Base-by-base conservation (phyloP, 2,797 vertebrate genomes). In the Clarias platycephalus region DNA sequence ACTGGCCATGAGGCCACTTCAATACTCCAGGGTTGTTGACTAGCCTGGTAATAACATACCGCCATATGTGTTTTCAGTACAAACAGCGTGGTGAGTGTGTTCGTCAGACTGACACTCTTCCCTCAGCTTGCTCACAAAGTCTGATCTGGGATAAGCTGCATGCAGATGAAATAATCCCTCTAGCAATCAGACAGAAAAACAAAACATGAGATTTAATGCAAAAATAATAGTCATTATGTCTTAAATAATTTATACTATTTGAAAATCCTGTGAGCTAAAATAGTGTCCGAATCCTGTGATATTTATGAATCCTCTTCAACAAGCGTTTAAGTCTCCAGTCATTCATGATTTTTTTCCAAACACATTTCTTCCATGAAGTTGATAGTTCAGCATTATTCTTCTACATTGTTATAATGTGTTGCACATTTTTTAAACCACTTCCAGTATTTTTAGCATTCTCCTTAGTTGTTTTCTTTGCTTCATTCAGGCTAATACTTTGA, bases 11-110 rank as follows among this genome's bases (percentile, higher is more conserved):
- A 88, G 92, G 91, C 82, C 77, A 83, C 89, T 91, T 70, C 81
- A 70, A 68, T 53, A 70, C 49, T 76, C 44, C 77, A 64, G 68
- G 68, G 66, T 77, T 83, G 70, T 53, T 55, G 66, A 83, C n/a
- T 79, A 67, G 31, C 31, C 75, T 49, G 53, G 89, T 89, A 93
- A 92, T 89, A 89, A 93, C 92, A 92, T 89, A 89, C 87, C 90
- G 80, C 89, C 88, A 88, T 84, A 82, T 86, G 66, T 88, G 86
- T 83, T 88, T 90, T 82, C 55, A 71, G 67, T 86, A 81, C 40
- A 82, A 86, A 83, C 78, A 84, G 90, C 84, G 84, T 87, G 81
- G 62, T 87, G 90, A 93, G 83, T 89, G 81, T 67, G 40, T 68
- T 89, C 74, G 55, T 86, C 88, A 86, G 77, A 31, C 71, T 84